Percentiles rank a stretch among this genome's conserved stretches.
Evolutionary conservation across 1,140 invertebrate genomes (phyloP).

Genomic region (Magallana angulata): DNA sequence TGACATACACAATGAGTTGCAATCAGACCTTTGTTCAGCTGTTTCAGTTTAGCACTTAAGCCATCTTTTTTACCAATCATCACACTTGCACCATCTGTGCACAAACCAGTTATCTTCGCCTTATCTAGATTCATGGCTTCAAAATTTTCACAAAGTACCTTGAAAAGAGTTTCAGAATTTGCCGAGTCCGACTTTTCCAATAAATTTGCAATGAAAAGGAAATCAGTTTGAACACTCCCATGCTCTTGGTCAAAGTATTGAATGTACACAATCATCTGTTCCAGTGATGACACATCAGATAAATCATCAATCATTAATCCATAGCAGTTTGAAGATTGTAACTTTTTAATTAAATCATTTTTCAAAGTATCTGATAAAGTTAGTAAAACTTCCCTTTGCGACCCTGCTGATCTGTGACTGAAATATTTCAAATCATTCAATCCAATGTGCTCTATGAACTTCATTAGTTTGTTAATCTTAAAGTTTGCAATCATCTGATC

Average conservation of each 20-base stretch:
- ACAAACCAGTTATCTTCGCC: constrained; percentile 4
- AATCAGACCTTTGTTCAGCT: constrained; percentile 3
- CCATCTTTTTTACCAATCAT: constrained; percentile 40
- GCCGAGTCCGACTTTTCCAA: constrained; percentile 31
- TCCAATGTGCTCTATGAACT: constrained; percentile 30
- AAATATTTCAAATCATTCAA: constrained; percentile 34
- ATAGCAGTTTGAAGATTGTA: constrained; percentile 23
- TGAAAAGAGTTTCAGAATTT: constrained; percentile 39
- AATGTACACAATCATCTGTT: constrained; percentile 44
- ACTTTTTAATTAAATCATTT: constrained; percentile 36
- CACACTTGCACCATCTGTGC: constrained; percentile 43
- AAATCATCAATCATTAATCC: constrained; percentile 43
- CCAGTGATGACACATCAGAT: constrained; percentile 20
- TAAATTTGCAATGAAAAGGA: constrained; percentile 42
- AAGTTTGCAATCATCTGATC: constrained; percentile 42
- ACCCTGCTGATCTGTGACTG: constrained; percentile 41
- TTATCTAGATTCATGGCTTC: neutral
- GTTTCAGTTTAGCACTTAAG: constrained; percentile 23
- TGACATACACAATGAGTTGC: constrained; percentile 45
- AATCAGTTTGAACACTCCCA: constrained; percentile 33
- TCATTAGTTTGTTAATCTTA: constrained; percentile 43
- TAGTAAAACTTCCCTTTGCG: constrained; percentile 34
- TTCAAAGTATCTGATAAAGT: constrained; percentile 46
- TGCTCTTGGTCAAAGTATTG: constrained; percentile 34
- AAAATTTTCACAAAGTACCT: neutral